Evolutionary conservation across 1,140 invertebrate species (phyloP), one percentile per base, ranked within the genome.

Genomic region (Limonius californicus): DNA sequence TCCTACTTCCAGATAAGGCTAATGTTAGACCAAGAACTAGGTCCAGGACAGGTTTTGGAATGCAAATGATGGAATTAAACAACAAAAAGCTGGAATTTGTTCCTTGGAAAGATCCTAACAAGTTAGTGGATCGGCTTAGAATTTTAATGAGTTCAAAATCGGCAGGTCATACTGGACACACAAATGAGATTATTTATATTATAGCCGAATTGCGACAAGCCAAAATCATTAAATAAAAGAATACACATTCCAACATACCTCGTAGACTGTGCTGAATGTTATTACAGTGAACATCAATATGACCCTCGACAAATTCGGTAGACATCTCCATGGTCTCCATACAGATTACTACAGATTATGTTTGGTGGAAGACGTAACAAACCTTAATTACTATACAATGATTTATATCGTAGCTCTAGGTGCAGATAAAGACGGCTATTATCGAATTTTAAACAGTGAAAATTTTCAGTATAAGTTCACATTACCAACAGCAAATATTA

Each of bases 101-200:
- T 2, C 42, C 39, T 19, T 59, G 57, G 42, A 18, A 47, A 18
- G 43, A 59, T 59, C 16, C 42, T 1, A 59, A 59, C 12, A 42
- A 59, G 15, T 27, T 59, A 15, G 57, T 59, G 8, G 57, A 59
- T 2, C 12, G 57, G 2, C 18, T 57, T 14, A 42, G 21, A 2
- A 14, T 59, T 12, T 21, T 59, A 14, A 27, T 59, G 6, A 43
- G 32, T 27, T 59, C 57, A 0, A 0, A 50, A 23, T 23, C 9
- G 0, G 42, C 57, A 0, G 42, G 57, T 9, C 42, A 58, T 15
- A 67, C 42, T 2, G 70, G 61, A 57, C 66, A 74, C 55, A 60
- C 66, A 19, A 77, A 76, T 65, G 74, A 78, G 70, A 77, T 78
- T 54, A 54, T 70, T n/a, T 73, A 70, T 14, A 78, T 77, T 12